phyloP scores from a whole-genome alignment of 2,888 invertebrate genomes.

The Oscheius myriophilus region DNA sequence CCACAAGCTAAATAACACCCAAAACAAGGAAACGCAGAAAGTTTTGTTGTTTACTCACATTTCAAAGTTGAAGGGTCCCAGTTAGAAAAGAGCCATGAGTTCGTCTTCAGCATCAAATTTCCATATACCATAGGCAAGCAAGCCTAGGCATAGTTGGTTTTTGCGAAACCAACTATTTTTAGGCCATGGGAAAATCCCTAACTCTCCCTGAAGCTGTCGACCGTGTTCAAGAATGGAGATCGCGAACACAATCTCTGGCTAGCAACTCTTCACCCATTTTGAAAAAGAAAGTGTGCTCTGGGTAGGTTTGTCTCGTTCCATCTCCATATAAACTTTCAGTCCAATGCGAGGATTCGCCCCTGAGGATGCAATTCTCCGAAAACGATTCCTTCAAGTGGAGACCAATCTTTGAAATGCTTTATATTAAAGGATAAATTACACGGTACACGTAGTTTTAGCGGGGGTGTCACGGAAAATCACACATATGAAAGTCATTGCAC shows the following conservation, averaged over 20 bases:
- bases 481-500: no score
- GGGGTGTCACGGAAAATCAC: no score
- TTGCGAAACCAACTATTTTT: slow-evolving; percentile 9
- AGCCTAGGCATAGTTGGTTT: no score
- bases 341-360: slow-evolving; percentile 14
- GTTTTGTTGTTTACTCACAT: no score
- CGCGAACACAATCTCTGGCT: slow-evolving; percentile 50
- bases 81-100: no score
- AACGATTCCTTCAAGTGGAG: slow-evolving; percentile 26
- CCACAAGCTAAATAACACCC: no score
- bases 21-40: no score
- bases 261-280: slow-evolving; percentile 45
- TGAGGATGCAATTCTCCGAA: neutral
- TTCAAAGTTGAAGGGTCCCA: no score
- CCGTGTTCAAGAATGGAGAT: slow-evolving; percentile 65
- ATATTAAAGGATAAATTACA: no score
- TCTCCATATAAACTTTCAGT: slow-evolving; percentile 8
- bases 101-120: no score
- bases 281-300: slow-evolving; percentile 29
- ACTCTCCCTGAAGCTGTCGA: slow-evolving; percentile 65
- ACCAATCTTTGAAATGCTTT: slow-evolving; percentile 17
- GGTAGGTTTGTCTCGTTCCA: slow-evolving; percentile 1
- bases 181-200: slow-evolving; percentile 67
- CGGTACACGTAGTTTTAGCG: no score
- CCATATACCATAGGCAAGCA: no score